Evolutionary conservation across 2,113 vertebrate species (phyloP).

Genomic region (Dipodomys merriami): DNA sequence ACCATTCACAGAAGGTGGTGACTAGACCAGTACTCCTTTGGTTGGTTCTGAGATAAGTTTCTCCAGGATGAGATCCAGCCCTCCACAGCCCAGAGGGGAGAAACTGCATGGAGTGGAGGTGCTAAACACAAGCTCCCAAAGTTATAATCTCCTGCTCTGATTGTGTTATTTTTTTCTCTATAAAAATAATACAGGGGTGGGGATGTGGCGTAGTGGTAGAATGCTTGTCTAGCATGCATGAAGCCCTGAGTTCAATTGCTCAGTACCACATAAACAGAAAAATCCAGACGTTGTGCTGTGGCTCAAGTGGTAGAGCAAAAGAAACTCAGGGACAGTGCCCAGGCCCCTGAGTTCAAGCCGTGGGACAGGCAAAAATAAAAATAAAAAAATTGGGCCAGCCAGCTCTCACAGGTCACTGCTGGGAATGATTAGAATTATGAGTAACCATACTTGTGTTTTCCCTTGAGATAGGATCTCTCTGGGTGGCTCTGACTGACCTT

Average conservation of each 20-base stretch:
- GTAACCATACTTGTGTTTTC: not conserved
- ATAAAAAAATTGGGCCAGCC: not conserved
- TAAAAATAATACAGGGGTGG: not conserved
- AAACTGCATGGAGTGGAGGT: not conserved
- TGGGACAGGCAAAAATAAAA: too few species aligned
- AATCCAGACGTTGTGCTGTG: too few species aligned
- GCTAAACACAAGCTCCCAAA: not conserved
- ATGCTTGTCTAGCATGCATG: too few species aligned
- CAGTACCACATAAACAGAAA: too few species aligned
- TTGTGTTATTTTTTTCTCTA: constrained; percentile 6
- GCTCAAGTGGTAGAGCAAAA: too few species aligned
- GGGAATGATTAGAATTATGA: not conserved
- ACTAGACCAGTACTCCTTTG: rapidly evolving
- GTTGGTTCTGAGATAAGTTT: not conserved
- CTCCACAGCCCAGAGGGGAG: not conserved
- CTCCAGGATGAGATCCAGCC: not conserved
- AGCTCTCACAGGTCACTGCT: not conserved
- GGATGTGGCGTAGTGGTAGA: too few species aligned
- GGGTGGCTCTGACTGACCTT: not conserved
- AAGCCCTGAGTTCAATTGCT: too few species aligned
- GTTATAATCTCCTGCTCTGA: not conserved
- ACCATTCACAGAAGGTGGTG: not conserved
- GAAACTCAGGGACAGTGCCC: too few species aligned
- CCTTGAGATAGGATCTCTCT: not conserved
- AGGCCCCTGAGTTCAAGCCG: too few species aligned